Conservation (phyloP, 2,797 vertebrate species). For the Dendrocincla fuliginosa region DNA sequence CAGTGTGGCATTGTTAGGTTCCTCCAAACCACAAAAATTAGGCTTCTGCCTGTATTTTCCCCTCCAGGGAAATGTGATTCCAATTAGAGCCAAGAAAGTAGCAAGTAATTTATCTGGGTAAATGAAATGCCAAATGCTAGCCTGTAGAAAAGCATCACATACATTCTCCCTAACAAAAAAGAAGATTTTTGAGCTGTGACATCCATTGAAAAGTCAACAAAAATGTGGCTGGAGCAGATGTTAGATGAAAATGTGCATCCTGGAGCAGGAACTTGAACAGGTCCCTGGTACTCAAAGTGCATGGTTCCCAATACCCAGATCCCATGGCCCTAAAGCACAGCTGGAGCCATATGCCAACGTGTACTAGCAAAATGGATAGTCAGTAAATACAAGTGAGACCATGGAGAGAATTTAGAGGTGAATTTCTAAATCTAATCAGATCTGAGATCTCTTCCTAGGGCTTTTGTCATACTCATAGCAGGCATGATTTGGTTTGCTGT, state of each 20-base stretch:
- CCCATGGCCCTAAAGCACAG: not conserved
- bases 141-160: not conserved
- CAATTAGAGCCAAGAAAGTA: not conserved
- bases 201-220: not conserved
- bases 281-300: not conserved
- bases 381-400: not conserved
- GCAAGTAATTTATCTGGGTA: not conserved
- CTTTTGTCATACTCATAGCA: not conserved
- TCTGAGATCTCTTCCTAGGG: not conserved
- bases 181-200: not conserved
- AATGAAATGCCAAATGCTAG: not conserved
- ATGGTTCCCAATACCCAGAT: rapidly evolving
- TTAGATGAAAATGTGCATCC: not conserved
- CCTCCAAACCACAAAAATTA: not conserved
- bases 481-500: conserved; percentile 2
- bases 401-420: not conserved
- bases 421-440: conserved; percentile 19
- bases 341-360: rapidly evolving
- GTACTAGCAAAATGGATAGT: not conserved
- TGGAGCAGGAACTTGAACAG: not conserved
- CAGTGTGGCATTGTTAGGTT: rapidly evolving
- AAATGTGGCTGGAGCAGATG: not conserved
- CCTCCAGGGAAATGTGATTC: not conserved
- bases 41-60: not conserved
- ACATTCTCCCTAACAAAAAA: not conserved